phyloP scores from a whole-genome alignment of 2,888 invertebrate species.

The Catocala sponsa region DNA sequence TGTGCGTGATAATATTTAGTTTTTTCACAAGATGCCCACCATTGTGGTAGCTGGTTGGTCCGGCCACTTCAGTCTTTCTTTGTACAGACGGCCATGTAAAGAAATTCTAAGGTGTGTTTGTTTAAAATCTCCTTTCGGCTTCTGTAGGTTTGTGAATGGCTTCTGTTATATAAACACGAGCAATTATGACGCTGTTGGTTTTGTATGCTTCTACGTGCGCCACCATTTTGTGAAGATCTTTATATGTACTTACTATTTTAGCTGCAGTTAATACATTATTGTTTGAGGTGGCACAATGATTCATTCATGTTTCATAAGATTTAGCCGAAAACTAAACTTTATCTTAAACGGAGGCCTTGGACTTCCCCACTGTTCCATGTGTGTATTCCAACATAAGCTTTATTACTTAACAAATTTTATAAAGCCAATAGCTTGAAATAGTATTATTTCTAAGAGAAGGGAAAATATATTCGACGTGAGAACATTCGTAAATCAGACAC shows the following conservation, averaged over 20 bases:
- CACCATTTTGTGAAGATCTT: conserved; percentile 49
- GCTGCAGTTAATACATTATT: conserved; percentile 29
- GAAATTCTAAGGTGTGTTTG: conserved; percentile 80
- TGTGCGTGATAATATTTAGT: conserved; percentile 86
- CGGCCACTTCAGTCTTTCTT: conserved; percentile 79
- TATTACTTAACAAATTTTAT: too few relatives aligned
- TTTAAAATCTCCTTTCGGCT: conserved; percentile 83
- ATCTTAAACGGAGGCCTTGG: neutral
- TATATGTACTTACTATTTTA: conserved; percentile 37
- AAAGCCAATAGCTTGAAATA: neutral
- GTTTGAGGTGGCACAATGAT: conserved; percentile 16
- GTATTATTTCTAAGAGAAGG: conserved; percentile 9
- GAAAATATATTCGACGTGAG: conserved; percentile 61
- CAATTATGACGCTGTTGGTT: conserved; percentile 73
- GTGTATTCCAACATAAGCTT: too few relatives aligned
- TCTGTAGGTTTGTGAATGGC: conserved; percentile 80
- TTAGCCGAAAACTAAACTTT: neutral
- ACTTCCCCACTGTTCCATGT: too few relatives aligned
- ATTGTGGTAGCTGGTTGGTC: conserved; percentile 72
- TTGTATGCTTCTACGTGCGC: conserved; percentile 55
- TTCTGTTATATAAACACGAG: conserved; percentile 80
- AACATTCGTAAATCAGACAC: conserved; percentile 57
- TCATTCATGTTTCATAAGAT: conserved; percentile 18
- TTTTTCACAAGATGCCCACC: conserved; percentile 71
- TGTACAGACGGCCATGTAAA: conserved; percentile 71